phyloP scores from a whole-genome alignment of 35 echinoderm and acorn worm genomes.

The Diadema setosum region DNA sequence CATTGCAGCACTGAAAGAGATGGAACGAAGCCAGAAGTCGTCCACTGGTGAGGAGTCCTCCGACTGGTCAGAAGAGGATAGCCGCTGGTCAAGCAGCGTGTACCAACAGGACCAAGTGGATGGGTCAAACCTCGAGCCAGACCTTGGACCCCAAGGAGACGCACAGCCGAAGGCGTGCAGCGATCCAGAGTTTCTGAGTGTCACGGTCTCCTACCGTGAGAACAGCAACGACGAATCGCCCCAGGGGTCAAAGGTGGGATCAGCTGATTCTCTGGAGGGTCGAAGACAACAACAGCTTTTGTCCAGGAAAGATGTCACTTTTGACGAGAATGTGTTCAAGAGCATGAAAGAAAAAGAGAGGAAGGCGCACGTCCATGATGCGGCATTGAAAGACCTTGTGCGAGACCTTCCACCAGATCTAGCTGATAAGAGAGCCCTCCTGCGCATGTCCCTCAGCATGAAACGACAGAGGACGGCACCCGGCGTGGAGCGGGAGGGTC shows the following conservation, averaged over 20 bases:
- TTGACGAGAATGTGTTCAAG: neutral
- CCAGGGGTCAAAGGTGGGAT: neutral
- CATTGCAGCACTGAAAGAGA: neutral
- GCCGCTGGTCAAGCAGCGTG: neutral
- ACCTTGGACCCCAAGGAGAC: no score
- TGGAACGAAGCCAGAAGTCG: neutral
- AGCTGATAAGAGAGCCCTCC: neutral
- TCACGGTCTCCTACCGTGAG: neutral
- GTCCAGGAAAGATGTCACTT: neutral
- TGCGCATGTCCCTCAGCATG: neutral
- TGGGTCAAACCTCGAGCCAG: neutral
- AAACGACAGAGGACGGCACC: neutral
- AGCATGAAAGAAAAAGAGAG: neutral
- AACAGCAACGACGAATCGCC: neutral
- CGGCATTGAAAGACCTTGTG: neutral
- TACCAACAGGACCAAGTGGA: neutral
- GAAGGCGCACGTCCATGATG: neutral
- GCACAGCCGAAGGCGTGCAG: neutral
- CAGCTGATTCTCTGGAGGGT: neutral
- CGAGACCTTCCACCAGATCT: neutral
- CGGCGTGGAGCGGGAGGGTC: neutral
- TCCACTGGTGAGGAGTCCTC: constrained; percentile 4
- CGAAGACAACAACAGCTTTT: neutral
- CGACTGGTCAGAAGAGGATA: neutral
- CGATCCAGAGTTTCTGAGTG: neutral